A percentile compares a stretch with the other conserved stretches of the same genome.
Evolutionary conservation across 2,888 invertebrate genomes (phyloP).

Genomic region (Teleiodes luculella): DNA sequence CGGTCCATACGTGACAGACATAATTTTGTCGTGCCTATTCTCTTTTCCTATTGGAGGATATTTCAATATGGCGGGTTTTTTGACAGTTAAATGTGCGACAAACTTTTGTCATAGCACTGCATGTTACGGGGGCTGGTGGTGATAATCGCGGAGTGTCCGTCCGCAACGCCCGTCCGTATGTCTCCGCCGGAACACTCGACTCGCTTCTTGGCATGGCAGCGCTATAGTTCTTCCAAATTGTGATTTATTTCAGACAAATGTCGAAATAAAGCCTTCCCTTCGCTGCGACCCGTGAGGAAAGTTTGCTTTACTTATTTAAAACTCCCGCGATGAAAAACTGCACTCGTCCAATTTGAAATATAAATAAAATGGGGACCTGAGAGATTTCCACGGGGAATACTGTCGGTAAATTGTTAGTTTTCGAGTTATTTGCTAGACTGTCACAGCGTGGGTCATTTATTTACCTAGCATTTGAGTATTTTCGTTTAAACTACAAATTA

Average conservation of each 20-base stretch:
- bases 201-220: constrained; percentile 52
- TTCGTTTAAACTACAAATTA: no score
- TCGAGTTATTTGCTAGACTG: neutral
- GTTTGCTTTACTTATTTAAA: constrained; percentile 21
- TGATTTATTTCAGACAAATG: constrained; percentile 72
- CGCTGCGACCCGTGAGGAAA: constrained; percentile 30
- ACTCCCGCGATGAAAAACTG: constrained; percentile 10
- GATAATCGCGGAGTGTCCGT: no score
- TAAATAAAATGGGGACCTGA: constrained; percentile 1
- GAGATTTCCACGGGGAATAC: neutral
- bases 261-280: constrained; percentile 58
- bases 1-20: no score
- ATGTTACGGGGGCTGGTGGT: no score
- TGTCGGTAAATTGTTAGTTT: neutral
- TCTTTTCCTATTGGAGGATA: no score
- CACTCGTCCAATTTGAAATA: neutral
- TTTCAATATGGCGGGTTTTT: no score
- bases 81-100: no score
- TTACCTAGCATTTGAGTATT: neutral
- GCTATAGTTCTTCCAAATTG: constrained; percentile 66
- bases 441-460: neutral
- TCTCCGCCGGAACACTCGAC: constrained; percentile 36
- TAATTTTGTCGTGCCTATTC: no score
- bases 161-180: neutral
- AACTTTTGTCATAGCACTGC: no score